Evolutionary conservation across 2,888 invertebrate species (phyloP), one percentile per base, ranked within the genome.

Genomic region (Bellardia bayeri): DNA sequence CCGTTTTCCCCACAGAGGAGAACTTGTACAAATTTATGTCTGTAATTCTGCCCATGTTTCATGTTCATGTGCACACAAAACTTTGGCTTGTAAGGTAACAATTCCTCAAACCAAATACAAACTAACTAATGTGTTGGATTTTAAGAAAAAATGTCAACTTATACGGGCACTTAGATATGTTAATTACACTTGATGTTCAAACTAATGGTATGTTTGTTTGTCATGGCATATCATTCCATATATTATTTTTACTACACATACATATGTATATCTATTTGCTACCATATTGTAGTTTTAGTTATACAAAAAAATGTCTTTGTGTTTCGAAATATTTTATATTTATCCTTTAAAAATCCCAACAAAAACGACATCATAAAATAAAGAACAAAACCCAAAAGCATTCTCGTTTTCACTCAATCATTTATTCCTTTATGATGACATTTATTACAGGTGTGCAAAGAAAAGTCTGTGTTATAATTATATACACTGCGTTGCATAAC

Each of bases 131-230:
- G 8, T 14, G 40, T 40, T 14, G 33, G 23, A 49, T 30, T 63
- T 63, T 63, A 42, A 7, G 14, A 80, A 90, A 51, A 45, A 56
- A 49, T 64, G 49, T 54, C 45, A 68, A 90, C 89, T 90, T 89
- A 88, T 89, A 88, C 87, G 89, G 87, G 89, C 91, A 90, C 90
- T 91, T 90, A 1, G 1, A 23, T 23, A 89, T 88, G 90, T 89
- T 91, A 91, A 91, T 91, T 91, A 90, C 90, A 88, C 86, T 84
- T 88, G 88, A 89, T 90, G 90, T 66, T 75, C 33, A 80, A 42
- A 51, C 80, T 71, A 76, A 83, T 78, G 83, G 56, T 37, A 83
- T 71, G 64, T 64, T 69, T 83, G 71, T 71, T 71, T 23, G 37
- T 33, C 37, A 37, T 49, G 23, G 13, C 71, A 66, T 45, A 51